Evolutionary conservation across 2,888 invertebrate species (phyloP), one percentile per base, ranked within the genome.

Genomic region (Machimus atricapillus): DNA sequence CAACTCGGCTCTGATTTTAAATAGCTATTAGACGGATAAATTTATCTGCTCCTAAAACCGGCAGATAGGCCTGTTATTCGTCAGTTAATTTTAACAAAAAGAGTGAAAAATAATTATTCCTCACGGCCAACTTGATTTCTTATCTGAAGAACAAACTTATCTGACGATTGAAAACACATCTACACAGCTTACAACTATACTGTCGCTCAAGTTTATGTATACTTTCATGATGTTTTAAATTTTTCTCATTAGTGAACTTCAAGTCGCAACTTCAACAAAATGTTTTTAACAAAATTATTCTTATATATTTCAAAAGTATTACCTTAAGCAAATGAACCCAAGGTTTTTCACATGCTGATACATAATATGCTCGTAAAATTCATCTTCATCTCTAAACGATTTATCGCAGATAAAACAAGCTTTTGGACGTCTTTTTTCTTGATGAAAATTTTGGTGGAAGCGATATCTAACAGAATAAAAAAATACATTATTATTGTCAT

Each of bases 371-470:
- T 92, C 91, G 81, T 91, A 92, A 12, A 92, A 91, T n/a, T 91
- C 90, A 87, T 91, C 91, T 3, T 91, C 90, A 86, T 91, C 90
- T 4, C 85, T 89, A 87, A 91, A 91, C 12, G 90, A 87, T 74
- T 88, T 90, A 78, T 90, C 90, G 87, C 92, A 92, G 19, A 92
- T 90, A n/a, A 92, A 90, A 79, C 92, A 92, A 0, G 90, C 90
- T 76, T 91, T 91, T 3, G 92, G 91, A 5, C 92, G 88, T 23
- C 90, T 91, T 16, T 90, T 90, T 40, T 90, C 90, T 87, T 92
- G 88, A 89, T 92, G 92, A 79, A 92, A 92, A 89, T 92, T 92
- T 88, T 91, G 90, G 77, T 92, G 92, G 87, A 92, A 92, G 12
- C 91, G 90, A 46, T 90, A 92, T 74, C 92, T 92, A 46, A 37